Evolutionary conservation across 2,113 vertebrate genomes (phyloP).

Genomic region (Abramis brama): DNA sequence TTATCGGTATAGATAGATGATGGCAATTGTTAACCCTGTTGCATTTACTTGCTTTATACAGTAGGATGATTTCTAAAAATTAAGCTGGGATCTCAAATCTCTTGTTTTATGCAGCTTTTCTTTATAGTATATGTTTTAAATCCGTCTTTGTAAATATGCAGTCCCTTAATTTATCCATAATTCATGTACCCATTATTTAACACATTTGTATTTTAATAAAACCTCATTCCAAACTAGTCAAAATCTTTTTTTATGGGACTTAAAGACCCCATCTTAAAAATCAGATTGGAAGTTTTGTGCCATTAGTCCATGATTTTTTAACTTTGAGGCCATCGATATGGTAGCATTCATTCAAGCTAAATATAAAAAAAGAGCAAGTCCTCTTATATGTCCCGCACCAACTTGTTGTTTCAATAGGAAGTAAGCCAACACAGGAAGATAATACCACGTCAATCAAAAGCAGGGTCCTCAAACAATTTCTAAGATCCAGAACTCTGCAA

Average conservation of each 20-base stretch:
- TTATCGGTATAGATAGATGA: background rate
- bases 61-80: background rate
- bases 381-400: background rate
- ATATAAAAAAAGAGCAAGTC: background rate
- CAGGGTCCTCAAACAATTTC: background rate
- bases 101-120: background rate
- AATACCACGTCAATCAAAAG: background rate
- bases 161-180: background rate
- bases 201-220: background rate
- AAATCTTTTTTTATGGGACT: background rate
- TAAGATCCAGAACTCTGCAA: background rate
- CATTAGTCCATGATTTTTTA: no score
- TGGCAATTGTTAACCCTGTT: background rate
- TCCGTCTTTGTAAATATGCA: background rate
- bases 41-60: background rate
- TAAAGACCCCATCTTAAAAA: no score
- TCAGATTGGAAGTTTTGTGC: no score
- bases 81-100: background rate
- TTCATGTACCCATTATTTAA: background rate
- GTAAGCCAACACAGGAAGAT: background rate
- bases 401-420: background rate
- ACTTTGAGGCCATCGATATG: background rate
- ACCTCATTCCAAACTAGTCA: background rate
- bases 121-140: background rate
- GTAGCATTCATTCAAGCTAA: background rate